Conservation (phyloP, 1,140 invertebrate species). For the Pemphigus obesinymphae region DNA sequence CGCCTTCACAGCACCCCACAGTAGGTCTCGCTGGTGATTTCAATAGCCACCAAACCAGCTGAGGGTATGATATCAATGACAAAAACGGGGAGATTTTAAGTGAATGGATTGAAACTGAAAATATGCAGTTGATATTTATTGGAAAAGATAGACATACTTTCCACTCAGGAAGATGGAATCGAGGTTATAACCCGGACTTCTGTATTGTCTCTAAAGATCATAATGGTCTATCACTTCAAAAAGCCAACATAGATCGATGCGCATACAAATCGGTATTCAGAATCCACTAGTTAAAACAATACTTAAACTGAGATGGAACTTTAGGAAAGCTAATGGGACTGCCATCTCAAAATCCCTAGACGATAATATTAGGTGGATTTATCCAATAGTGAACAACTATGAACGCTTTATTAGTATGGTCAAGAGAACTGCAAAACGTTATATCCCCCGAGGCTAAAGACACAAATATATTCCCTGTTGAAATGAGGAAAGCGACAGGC, state of each 20-base stretch:
- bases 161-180: constrained; percentile 35
- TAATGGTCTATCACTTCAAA: neutral
- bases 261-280: constrained; percentile 1
- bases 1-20: too few relatives aligned
- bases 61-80: neutral
- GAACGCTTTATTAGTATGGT: neutral
- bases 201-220: neutral
- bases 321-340: constrained; percentile 26
- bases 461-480: neutral
- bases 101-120: neutral
- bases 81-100: neutral
- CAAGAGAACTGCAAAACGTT: neutral
- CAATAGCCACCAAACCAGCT: too few relatives aligned
- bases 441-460: neutral
- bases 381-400: neutral
- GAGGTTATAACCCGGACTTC: neutral
- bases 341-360: constrained; percentile 10
- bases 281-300: constrained; percentile 31
- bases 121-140: neutral
- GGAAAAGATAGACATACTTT: constrained; percentile 5
- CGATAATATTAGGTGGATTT: constrained; percentile 25
- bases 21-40: too few relatives aligned
- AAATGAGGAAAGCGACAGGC: neutral
- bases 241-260: constrained; percentile 32
- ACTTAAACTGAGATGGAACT: constrained; percentile 38